Percentiles rank a stretch among this genome's conserved stretches.
Evolutionary conservation across 2,797 vertebrate species (phyloP).

Genomic region (Poecilia picta): DNA sequence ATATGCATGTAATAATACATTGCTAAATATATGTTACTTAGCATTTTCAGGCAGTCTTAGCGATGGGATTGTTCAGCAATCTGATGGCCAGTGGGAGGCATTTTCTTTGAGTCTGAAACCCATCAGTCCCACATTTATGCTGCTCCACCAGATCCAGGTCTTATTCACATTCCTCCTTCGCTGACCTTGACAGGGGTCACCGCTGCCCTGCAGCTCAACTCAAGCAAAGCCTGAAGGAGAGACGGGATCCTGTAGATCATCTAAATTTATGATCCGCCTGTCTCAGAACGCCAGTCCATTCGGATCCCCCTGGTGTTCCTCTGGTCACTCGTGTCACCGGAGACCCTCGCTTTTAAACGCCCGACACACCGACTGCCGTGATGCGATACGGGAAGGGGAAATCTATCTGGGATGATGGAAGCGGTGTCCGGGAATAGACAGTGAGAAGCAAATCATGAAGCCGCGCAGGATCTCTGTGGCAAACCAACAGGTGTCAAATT

Average conservation of each 20-base stretch:
- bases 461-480: conserved; percentile 1
- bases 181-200: conserved; percentile 61
- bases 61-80: no score
- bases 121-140: neutral
- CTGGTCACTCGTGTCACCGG: conserved; percentile 48
- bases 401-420: conserved; percentile 43
- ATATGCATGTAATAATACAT: no score
- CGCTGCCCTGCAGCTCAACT: conserved; percentile 59
- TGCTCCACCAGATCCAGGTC: neutral
- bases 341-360: conserved; percentile 50
- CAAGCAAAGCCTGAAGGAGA: conserved; percentile 43
- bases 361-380: conserved; percentile 43
- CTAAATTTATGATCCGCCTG: conserved; percentile 57
- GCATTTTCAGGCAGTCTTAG: no score
- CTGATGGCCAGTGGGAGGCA: no score
- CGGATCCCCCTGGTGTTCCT: conserved; percentile 32
- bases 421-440: conserved; percentile 25
- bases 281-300: conserved; percentile 19
- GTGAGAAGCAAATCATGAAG: conserved; percentile 32
- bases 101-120: neutral
- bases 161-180: conserved; percentile 12
- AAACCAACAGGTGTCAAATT: conserved; percentile 52
- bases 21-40: no score
- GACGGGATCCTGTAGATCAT: conserved; percentile 34
- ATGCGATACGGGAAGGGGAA: conserved; percentile 34